phyloP scores from a whole-genome alignment of 2,113 vertebrate genomes.

The Lepus americanus region DNA sequence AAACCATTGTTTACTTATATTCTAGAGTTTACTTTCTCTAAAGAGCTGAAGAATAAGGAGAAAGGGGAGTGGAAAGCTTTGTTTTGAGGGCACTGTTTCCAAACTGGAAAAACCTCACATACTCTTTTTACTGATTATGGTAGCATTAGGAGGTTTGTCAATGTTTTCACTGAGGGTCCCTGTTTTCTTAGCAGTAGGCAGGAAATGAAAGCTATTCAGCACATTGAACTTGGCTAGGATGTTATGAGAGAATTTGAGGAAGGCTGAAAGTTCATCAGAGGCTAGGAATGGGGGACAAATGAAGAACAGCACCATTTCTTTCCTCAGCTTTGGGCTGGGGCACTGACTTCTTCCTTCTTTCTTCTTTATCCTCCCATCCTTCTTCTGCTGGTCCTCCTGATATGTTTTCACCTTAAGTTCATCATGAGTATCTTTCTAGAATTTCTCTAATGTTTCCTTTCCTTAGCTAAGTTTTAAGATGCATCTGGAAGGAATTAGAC shows the following conservation, averaged over 20 bases:
- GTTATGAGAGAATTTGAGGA: constrained; percentile 25
- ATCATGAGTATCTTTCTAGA: background rate
- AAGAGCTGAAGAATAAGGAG: background rate
- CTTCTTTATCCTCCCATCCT: constrained; percentile 1
- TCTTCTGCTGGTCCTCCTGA: background rate
- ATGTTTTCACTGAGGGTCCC: constrained; percentile 21
- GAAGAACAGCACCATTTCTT: constrained; percentile 6
- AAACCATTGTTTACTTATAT: constrained; percentile 48
- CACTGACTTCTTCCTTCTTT: background rate
- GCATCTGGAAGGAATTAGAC: constrained; percentile 6
- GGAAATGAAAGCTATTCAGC: constrained; percentile 53
- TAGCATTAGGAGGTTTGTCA: constrained; percentile 12
- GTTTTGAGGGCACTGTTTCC: constrained; percentile 26
- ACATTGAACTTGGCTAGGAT: constrained; percentile 34
- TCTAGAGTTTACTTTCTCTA: background rate
- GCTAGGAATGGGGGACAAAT: constrained; percentile 1
- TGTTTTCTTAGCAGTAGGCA: constrained; percentile 58
- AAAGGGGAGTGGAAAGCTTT: background rate
- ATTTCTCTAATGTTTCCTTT: constrained; percentile 58
- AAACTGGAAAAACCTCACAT: constrained; percentile 22
- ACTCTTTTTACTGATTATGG: constrained; percentile 49
- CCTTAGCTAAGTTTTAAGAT: constrained; percentile 43
- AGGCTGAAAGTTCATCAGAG: background rate
- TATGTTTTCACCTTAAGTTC: constrained; percentile 14
- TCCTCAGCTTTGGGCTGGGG: background rate